Base-by-base conservation (phyloP, 2,113 vertebrate genomes). In the Sylvicapra grimmia region DNA sequence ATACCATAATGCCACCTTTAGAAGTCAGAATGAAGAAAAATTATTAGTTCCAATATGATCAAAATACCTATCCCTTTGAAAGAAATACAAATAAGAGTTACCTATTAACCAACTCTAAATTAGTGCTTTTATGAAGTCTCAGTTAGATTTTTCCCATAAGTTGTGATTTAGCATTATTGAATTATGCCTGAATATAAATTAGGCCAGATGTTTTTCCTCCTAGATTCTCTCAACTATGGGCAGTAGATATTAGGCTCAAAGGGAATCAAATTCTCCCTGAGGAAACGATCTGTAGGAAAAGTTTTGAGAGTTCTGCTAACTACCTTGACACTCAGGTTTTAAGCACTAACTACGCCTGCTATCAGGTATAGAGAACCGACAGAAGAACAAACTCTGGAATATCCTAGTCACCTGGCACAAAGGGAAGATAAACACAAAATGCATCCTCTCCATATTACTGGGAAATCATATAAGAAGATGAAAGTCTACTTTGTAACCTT, bases 151-250 rank as follows among this genome's bases (percentile, higher is more conserved):
- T 86, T 93, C 89, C 72, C 90, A 83, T 56, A 95, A 94, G 93
- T 94, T 90, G 47, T 51, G n/a, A 86, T 95, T 86, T 51, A 75
- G 86, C 40, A 72, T 93, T 96, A 97, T 53, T 93, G 86, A 97
- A 92, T 96, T 82, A 95, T 6, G 16, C 59, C 11, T 94, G 54
- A 90, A 97, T 96, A 96, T 94, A 97, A 97, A 97, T 93, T 94
- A 94, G 56, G 85, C 86, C 93, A 93, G 88, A 97, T 95, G 96
- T 59, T 87, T 40, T 92, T 47, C 96, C 96, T 92, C 75, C 91
- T 80, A 79, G 23, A 89, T 49, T 77, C 31, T 14, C 25, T 88
- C 88, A 92, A 88, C 80, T 80, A 29, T 14, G 92, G 47, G 58
- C 47, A 93, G 87, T 31, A 79, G 80, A 51, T 27, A 80, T 13